Percentiles rank a stretch among this genome's conserved stretches.
Conservation (phyloP, 2,797 vertebrate genomes). For the Babyrousa celebensis region DNA sequence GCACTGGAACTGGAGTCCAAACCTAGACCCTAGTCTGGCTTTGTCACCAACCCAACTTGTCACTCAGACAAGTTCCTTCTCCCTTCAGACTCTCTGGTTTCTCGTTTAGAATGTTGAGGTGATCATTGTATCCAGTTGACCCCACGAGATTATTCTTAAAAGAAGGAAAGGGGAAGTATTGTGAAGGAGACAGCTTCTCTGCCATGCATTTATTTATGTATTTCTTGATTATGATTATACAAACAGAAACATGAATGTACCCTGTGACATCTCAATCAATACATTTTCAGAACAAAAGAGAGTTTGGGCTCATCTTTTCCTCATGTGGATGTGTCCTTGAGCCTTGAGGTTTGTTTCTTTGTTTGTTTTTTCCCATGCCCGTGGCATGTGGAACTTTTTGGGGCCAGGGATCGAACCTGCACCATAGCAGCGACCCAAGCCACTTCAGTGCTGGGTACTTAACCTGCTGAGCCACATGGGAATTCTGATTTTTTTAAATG, state of each 20-base stretch:
- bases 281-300: neutral
- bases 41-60: neutral
- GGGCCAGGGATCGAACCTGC: too few relatives aligned
- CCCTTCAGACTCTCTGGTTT: neutral
- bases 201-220: neutral
- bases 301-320: neutral
- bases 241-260: neutral
- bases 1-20: neutral
- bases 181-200: conserved; percentile 3
- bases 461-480: too few relatives aligned
- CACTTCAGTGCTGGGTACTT: too few relatives aligned
- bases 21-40: neutral
- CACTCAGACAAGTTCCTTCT: neutral
- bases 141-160: neutral
- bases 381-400: too few relatives aligned
- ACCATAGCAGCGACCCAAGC: too few relatives aligned
- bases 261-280: conserved; percentile 4
- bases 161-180: neutral
- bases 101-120: neutral
- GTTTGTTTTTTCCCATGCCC: too few relatives aligned
- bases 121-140: neutral
- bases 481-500: neutral
- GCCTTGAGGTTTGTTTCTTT: neutral
- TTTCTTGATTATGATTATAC: neutral
- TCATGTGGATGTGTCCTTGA: neutral